Base-by-base conservation (phyloP, 2,113 vertebrate species). In the Catharus minimus region DNA sequence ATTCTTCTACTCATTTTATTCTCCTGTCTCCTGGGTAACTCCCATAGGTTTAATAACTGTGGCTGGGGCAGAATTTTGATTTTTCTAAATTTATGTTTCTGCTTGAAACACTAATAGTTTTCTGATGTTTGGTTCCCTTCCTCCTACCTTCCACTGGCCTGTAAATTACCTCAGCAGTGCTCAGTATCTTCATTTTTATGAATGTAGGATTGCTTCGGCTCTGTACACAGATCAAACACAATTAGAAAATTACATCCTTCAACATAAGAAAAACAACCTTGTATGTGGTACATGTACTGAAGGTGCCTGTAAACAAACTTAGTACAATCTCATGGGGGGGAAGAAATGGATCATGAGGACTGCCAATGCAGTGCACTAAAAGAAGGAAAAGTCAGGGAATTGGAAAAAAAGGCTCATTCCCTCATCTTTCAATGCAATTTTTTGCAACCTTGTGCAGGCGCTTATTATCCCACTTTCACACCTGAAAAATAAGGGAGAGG, bases 81-180 rank as follows among this genome's bases (percentile, higher is more conserved):
- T 86, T 88, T 86, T 19, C 66, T 71, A 77, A n/a, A 62, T 62
- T 71, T 86, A 61, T 22, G 9, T 33, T 86, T 90, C 36, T 86
- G 20, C 27, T 84, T 90, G 41, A 77, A 58, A 76, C 21, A 50
- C 23, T 60, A 39, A 60, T 32, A 33, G 17, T 62, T 82, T 81
- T 53, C 55, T 62, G 7, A 39, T 81, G 10, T 58, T 72, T 60
- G 53, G 28, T 32, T 46, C 53, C 16, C 38, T 36, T 66, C 4
- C 22, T 32, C 21, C 38, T 13, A 27, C 5, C 15, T 28, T 52
- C 33, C 26, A 16, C 11, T 83, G 43, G 7, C 61, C 44, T 83
- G 58, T 47, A 58, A 65, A 88, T 81, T 32, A 38, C 39, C 6
- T 23, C 12, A 26, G 11, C 26, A 8, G 2, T 39, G 15, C 15